Percentiles rank a stretch among this genome's conserved stretches.
phyloP scores from a whole-genome alignment of 1,140 invertebrate species.

The Mylabris phalerata region DNA sequence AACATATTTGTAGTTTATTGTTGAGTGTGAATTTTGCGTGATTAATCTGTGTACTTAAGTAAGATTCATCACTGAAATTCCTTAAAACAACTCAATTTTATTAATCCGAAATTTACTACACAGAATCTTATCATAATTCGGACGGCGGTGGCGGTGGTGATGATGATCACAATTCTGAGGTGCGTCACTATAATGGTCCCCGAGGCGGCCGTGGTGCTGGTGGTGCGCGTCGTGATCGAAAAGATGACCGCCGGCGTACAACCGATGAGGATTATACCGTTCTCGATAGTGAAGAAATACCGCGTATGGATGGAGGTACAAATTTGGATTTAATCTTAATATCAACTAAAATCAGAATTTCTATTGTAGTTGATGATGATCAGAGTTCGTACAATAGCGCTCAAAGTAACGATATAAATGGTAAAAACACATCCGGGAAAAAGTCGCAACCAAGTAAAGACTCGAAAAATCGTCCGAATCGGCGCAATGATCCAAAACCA shows the following conservation, averaged over 20 bases:
- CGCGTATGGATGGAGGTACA: conserved; percentile 69
- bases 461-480: conserved; percentile 44
- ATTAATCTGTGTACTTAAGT: conserved; percentile 1
- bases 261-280: conserved; percentile 74
- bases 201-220: conserved; percentile 44
- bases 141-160: conserved; percentile 50
- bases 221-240: conserved; percentile 41
- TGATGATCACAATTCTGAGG: conserved; percentile 47
- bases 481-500: conserved; percentile 41
- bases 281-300: conserved; percentile 68
- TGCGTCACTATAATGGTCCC: conserved; percentile 43
- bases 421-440: background rate
- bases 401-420: background rate
- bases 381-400: background rate
- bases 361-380: conserved; percentile 19
- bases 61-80: background rate
- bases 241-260: conserved; percentile 59
- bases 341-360: conserved; percentile 16
- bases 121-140: conserved; percentile 29
- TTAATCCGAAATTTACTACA: background rate
- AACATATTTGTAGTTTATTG: background rate
- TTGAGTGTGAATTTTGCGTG: conserved; percentile 27
- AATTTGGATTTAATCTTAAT: too few relatives aligned
- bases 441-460: conserved; percentile 26
- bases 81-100: background rate